phyloP scores from a whole-genome alignment of 23 tunicate genomes.

The Oikopleura albicans region DNA sequence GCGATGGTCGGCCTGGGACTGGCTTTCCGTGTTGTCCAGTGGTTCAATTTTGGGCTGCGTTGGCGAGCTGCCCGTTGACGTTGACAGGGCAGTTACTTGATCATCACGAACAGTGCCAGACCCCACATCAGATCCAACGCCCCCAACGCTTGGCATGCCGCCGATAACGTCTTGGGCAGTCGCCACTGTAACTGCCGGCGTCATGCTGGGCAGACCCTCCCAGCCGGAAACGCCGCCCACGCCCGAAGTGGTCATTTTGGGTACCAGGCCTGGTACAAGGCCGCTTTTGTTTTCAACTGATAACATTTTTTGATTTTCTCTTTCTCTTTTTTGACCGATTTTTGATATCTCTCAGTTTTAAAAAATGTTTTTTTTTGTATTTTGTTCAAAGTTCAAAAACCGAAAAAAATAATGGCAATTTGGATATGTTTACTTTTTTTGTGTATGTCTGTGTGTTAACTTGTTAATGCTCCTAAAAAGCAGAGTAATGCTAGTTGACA shows the following conservation, averaged over 20 bases:
- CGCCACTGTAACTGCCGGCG: no score
- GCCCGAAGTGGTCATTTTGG: not conserved
- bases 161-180: no score
- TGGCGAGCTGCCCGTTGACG: not conserved
- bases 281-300: not conserved
- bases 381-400: not conserved
- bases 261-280: not conserved
- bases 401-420: not conserved
- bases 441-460: no score
- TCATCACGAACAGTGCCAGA: not conserved
- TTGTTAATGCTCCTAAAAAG: no score
- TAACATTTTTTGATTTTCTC: not conserved
- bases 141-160: no score
- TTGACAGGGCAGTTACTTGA: not conserved
- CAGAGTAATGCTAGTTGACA: not conserved
- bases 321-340: not conserved
- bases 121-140: not conserved
- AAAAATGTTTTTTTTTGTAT: not conserved
- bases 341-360: not conserved
- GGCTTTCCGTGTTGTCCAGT: not conserved
- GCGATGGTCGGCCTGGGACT: not conserved
- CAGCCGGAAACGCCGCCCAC: not conserved
- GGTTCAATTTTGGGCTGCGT: conserved; percentile 10
- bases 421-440: not conserved
- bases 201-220: not conserved